Conservation (phyloP, 2,888 invertebrate species). For the Caenorhabditis angaria region DNA sequence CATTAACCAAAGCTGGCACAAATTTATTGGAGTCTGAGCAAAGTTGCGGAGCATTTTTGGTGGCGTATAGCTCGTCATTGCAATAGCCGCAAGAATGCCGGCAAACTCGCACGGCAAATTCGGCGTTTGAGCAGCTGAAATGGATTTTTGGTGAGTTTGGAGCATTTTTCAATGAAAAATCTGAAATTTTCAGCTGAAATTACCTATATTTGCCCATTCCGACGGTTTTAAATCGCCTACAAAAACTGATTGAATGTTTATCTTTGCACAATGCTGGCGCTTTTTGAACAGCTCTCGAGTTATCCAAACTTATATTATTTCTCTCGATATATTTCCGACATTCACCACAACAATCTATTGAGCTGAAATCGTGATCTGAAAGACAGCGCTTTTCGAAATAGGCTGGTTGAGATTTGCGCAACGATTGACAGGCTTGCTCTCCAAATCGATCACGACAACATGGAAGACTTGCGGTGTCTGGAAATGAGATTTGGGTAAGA, state of each 20-base stretch:
- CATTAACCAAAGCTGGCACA: slow-evolving; percentile 37
- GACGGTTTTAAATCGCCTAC: slow-evolving; percentile 54
- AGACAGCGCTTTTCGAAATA: slow-evolving; percentile 58
- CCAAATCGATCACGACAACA: slow-evolving; percentile 63
- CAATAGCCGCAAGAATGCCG: slow-evolving; percentile 62
- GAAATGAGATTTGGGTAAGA: slow-evolving; percentile 16
- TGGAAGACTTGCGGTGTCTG: slow-evolving; percentile 58
- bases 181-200: background rate
- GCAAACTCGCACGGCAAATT: slow-evolving; percentile 61
- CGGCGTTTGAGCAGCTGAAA: slow-evolving; percentile 56
- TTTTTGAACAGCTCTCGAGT: slow-evolving; percentile 43
- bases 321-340: slow-evolving; percentile 57
- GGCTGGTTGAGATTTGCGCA: slow-evolving; percentile 55
- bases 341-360: slow-evolving; percentile 59
- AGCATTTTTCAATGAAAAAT: too few species aligned
- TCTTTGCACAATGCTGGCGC: slow-evolving; percentile 57
- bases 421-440: slow-evolving; percentile 54
- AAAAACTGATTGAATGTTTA: slow-evolving; percentile 59
- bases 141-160: too few species aligned
- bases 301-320: slow-evolving; percentile 59
- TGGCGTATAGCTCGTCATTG: slow-evolving; percentile 52
- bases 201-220: slow-evolving; percentile 61
- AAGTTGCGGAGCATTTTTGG: slow-evolving; percentile 35
- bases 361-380: slow-evolving; percentile 60
- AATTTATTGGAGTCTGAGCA: slow-evolving; percentile 30